A percentile compares a stretch with the other conserved stretches of the same genome.
Conservation (phyloP, 2,797 vertebrate genomes). For the Cynodonichthys magdalenae region DNA sequence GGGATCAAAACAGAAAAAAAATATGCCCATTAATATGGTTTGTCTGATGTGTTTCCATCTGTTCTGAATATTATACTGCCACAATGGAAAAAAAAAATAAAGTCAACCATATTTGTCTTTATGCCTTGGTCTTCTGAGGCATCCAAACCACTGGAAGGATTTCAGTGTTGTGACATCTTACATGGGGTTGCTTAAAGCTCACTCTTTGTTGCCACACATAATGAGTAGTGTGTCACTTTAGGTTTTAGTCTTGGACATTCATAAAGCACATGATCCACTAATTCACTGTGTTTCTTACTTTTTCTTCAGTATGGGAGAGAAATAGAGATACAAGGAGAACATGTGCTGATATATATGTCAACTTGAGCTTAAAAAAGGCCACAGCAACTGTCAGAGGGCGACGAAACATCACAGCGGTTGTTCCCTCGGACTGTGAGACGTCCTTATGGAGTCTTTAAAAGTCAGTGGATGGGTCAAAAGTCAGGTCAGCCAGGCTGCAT, state of each 20-base stretch:
- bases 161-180: constrained; percentile 2
- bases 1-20: background rate
- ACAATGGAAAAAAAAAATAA: background rate
- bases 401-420: constrained; percentile 26
- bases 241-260: background rate
- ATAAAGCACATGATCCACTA: background rate
- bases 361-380: constrained; percentile 55
- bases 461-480: constrained; percentile 34
- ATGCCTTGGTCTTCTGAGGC: background rate
- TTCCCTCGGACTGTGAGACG: constrained; percentile 26
- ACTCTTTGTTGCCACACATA: background rate
- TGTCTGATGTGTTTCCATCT: background rate
- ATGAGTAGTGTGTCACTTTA: background rate
- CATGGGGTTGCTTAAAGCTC: background rate
- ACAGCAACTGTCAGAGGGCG: constrained; percentile 48
- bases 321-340: constrained; percentile 4
- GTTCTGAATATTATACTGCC: background rate
- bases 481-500: constrained; percentile 15
- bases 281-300: background rate
- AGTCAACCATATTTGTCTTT: background rate
- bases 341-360: constrained; percentile 21
- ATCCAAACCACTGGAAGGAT: background rate
- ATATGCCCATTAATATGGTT: background rate
- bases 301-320: background rate
- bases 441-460: constrained; percentile 27